Evolutionary conservation across 64 coral and sea anemone genomes (phyloP), one percentile per base, ranked within the genome.

Genomic region (Cladopsammia gracilis): DNA sequence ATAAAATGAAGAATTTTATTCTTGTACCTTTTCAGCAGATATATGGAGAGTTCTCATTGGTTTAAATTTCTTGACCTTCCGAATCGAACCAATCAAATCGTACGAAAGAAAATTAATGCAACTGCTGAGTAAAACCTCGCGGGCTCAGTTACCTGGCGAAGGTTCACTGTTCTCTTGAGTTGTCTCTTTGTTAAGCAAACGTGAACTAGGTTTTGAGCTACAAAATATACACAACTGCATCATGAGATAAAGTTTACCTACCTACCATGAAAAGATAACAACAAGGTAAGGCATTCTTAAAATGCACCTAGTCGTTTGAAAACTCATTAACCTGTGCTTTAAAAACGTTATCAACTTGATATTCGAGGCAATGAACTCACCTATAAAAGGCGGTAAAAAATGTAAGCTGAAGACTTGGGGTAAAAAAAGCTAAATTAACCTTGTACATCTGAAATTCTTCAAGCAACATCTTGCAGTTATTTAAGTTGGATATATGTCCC

Each of bases 11-110:
- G 10, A 6, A 19, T 43, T 44, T 48, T 20, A 16, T 64, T 59
- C 67, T 47, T 19, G 78, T 67, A 44, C 64, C 4, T 12, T 4
- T 14, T 6, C 9, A 0, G 10, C 3, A 42, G 53, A 92, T 92
- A 67, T 77, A 76, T 85, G 58, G 70, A 25, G 6, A 7, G 7
- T 24, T 92, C 1, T 86, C 70, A 93, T 93, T 93, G 91, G 91
- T 13, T 93, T 0, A 65, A 8, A 48, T 67, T 7, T 6, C 0
- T 10, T 3, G 5, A 0, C 3, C 3, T 66, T n/a, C 13, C 19
- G 8, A 48, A 84, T 49, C n/a, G 9, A 84, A 62, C 80, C 80
- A 84, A 84, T 84, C 80, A 84, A 5, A 67, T 46, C 16, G 3
- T 3, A 5, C 25, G 16, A 82, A 82, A 82, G 80, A 67, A 49